phyloP scores from a whole-genome alignment of 2,797 vertebrate genomes.

The Fistularia commersonii region DNA sequence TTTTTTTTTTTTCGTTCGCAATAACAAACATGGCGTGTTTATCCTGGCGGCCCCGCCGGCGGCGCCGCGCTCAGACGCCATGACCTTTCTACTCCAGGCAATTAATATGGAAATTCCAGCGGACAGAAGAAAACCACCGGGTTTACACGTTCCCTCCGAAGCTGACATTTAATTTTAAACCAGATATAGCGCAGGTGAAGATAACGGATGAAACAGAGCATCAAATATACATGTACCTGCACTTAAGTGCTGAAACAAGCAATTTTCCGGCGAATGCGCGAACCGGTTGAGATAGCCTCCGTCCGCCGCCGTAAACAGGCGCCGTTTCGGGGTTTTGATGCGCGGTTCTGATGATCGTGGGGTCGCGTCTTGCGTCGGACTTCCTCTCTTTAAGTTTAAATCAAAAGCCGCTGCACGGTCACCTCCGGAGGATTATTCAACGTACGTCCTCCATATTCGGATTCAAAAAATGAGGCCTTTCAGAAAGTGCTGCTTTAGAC shows the following conservation, averaged over 20 bases:
- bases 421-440: background rate
- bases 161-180: background rate
- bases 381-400: conserved; percentile 12
- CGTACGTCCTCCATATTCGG: too few species aligned
- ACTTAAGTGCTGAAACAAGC: background rate
- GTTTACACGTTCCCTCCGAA: background rate
- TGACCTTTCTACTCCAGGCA: background rate
- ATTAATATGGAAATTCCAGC: background rate
- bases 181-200: background rate
- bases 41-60: conserved; percentile 20
- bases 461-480: too few species aligned
- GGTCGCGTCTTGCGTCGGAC: conserved; percentile 12
- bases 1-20: background rate
- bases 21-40: conserved; percentile 29
- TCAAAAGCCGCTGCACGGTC: conserved; percentile 4
- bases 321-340: too few species aligned
- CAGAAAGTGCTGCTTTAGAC: too few species aligned
- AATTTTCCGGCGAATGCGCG: background rate
- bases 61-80: conserved; percentile 27
- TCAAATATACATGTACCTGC: background rate
- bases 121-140: background rate
- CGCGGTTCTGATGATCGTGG: background rate
- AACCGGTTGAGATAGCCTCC: too few species aligned
- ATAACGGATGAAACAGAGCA: background rate
- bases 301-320: too few species aligned